phyloP scores from a whole-genome alignment of 2,888 invertebrate species.

The Plagodis dolabraria region DNA sequence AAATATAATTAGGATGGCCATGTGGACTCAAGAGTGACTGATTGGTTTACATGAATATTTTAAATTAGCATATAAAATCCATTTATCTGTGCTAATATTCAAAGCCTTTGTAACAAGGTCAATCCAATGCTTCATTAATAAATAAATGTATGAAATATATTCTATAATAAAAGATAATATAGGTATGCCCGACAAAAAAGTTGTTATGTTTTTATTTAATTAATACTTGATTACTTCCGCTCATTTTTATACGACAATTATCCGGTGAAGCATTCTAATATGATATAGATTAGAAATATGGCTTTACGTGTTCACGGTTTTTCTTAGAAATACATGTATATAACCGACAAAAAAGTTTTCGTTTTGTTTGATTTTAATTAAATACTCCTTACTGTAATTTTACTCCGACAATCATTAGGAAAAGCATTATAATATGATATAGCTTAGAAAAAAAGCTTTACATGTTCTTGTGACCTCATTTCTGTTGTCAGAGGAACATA shows the following conservation, averaged over 20 bases:
- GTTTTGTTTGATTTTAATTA: too few species aligned
- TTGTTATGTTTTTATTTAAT: not conserved
- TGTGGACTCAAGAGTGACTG: slow-evolving; percentile 21
- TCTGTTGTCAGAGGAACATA: too few species aligned
- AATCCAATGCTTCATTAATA: slow-evolving; percentile 7
- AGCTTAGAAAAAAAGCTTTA: too few species aligned
- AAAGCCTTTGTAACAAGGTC: slow-evolving; percentile 32
- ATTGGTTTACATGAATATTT: slow-evolving; percentile 18
- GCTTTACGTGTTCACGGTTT: too few species aligned
- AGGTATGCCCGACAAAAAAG: not conserved
- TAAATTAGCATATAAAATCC: slow-evolving; percentile 26
- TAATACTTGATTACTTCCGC: slow-evolving; percentile 3
- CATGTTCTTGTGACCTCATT: too few species aligned
- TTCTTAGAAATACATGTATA: too few species aligned
- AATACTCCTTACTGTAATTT: too few species aligned
- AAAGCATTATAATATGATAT: too few species aligned
- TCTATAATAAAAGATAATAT: slow-evolving; percentile 2
- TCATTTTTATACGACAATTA: not conserved
- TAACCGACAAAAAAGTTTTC: too few species aligned
- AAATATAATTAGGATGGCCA: slow-evolving; percentile 24
- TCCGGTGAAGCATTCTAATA: too few species aligned
- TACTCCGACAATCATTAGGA: too few species aligned
- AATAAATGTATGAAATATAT: slow-evolving; percentile 1
- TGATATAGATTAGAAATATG: too few species aligned
- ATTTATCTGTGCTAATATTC: slow-evolving; percentile 25